Evolutionary conservation across 2,888 invertebrate species (phyloP).

Genomic region (Amblyjoppa fuscipennis): DNA sequence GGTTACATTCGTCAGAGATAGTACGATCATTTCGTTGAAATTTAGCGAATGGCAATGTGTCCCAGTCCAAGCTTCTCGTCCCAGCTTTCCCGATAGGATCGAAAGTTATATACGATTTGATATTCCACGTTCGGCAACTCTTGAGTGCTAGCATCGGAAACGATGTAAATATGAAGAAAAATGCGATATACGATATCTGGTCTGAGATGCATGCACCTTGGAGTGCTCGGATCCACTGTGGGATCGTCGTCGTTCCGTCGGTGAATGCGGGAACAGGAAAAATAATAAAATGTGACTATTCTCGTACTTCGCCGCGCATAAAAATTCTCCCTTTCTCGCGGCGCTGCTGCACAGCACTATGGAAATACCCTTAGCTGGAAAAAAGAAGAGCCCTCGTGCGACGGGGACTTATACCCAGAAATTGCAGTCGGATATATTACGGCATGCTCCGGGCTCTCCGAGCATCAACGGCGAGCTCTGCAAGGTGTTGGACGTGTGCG

Average conservation of each 20-base stretch:
- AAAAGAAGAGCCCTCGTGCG: constrained; percentile 4
- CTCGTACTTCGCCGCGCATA: constrained; percentile 34
- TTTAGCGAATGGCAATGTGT: not conserved
- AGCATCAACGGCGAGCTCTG: constrained; percentile 9
- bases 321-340: constrained; percentile 7
- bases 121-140: constrained; percentile 49
- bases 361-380: not conserved
- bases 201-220: constrained; percentile 9
- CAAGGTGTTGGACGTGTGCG: constrained; percentile 50
- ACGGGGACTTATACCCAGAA: constrained; percentile 14
- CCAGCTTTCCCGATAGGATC: not conserved
- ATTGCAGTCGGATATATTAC: constrained; percentile 62
- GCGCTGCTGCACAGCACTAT: not conserved
- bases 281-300: constrained; percentile 58
- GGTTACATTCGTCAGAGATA: not conserved
- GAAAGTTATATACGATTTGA: constrained; percentile 9
- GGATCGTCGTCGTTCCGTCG: constrained; percentile 45
- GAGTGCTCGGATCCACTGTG: constrained; percentile 45
- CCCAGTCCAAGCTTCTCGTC: not conserved
- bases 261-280: constrained; percentile 48
- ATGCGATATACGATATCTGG: constrained; percentile 38
- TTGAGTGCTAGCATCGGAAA: constrained; percentile 53
- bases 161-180: constrained; percentile 57
- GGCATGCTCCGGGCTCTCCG: constrained; percentile 24
- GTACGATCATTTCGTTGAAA: not conserved